Evolutionary conservation across 2,113 vertebrate species (phyloP).

Genomic region (Atrichornis clamosus): DNA sequence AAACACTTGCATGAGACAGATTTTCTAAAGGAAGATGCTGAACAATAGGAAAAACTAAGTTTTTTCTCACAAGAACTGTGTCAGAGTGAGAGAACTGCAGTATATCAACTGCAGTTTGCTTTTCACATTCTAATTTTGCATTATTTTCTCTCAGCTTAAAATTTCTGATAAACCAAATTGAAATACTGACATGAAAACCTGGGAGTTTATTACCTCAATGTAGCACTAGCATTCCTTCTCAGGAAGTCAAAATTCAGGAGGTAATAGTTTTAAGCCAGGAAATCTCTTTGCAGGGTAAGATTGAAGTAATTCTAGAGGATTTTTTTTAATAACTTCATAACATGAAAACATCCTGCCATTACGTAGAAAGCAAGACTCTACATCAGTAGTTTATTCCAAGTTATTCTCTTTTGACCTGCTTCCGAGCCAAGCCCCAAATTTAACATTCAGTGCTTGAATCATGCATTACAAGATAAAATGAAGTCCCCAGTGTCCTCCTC

Average conservation of each 20-base stretch:
- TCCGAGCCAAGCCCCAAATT: not conserved
- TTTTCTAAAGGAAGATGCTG: not conserved
- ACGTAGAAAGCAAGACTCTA: not conserved
- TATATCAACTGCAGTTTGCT: not conserved
- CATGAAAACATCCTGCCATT: not conserved
- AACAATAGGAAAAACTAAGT: not conserved
- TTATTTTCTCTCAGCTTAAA: not conserved
- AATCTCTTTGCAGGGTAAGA: not conserved
- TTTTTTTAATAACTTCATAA: not conserved
- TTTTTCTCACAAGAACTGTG: not conserved
- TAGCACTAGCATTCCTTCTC: not conserved
- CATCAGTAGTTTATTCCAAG: not conserved
- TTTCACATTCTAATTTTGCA: not conserved
- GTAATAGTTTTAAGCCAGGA: constrained; percentile 12
- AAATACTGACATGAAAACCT: not conserved
- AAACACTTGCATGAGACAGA: not conserved
- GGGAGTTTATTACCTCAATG: not conserved
- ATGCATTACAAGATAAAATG: not conserved
- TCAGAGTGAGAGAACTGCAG: not conserved
- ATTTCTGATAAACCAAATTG: not conserved
- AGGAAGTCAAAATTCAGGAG: not conserved
- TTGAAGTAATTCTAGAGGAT: not conserved
- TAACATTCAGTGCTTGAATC: constrained; percentile 1
- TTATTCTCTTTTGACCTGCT: constrained; percentile 16
- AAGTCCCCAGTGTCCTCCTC: not conserved